Percentiles rank a stretch among this genome's conserved stretches.
phyloP scores from a whole-genome alignment of 2,113 vertebrate species.

The Chrysemys picta region DNA sequence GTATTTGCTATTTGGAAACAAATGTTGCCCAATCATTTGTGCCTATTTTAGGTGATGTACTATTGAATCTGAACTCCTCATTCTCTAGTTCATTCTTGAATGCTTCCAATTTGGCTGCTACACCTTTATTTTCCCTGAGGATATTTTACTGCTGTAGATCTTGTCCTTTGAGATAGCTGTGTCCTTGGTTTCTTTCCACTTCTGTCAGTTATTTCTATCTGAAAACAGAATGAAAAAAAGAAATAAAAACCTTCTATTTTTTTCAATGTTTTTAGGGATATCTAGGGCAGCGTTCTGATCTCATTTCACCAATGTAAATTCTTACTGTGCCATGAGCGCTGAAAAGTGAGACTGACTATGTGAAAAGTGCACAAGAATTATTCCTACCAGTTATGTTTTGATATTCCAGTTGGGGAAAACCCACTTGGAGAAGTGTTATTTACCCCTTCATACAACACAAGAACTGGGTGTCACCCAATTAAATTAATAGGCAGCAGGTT shows the following conservation, averaged over 20 bases:
- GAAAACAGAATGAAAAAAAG: background rate
- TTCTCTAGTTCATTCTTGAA: background rate
- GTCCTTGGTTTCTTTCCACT: background rate
- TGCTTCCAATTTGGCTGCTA: background rate
- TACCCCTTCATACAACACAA: background rate
- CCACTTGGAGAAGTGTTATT: background rate
- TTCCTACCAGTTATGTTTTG: background rate
- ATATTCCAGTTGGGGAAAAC: background rate
- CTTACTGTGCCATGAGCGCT: background rate
- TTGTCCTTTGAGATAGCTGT: background rate
- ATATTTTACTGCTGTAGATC: background rate
- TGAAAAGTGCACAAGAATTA: background rate
- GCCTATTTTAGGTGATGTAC: background rate
- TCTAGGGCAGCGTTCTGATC: background rate
- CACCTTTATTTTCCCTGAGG: background rate
- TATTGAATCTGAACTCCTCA: background rate
- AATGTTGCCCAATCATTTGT: background rate
- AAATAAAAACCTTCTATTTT: background rate
- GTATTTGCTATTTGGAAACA: background rate
- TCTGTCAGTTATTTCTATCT: background rate
- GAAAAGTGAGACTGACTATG: accelerated
- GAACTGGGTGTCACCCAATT: background rate
- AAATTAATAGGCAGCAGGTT: background rate
- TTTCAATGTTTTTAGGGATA: background rate
- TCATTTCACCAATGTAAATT: background rate